Evolutionary conservation across 2,113 vertebrate genomes (phyloP), one percentile per base, ranked within the genome.

Genomic region (Pseudois nayaur): DNA sequence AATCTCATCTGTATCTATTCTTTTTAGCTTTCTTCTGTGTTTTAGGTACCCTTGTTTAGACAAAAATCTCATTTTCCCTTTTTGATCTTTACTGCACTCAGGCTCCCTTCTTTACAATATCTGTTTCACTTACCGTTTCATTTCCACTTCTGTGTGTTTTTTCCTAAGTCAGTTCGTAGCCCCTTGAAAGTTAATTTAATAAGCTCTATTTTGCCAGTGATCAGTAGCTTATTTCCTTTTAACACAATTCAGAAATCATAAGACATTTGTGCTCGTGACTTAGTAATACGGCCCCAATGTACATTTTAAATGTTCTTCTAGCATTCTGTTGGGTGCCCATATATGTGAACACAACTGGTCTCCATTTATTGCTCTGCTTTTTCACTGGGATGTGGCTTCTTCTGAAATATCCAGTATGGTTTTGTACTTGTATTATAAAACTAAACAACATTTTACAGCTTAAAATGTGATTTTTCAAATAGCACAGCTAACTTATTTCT

Each of bases 261-360:
- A 17, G 27, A n/a, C 27, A 36, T 23, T 23, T 82, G 14, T 27
- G 31, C 78, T 19, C 0, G 1, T 29, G 7, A 5, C 15, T 94
- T 6, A 87, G 0, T 40, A 79, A 55, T 40, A 57, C 10, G 9
- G 1, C 3, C 2, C 29, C 7, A 85, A 0, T 1, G 1, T 5
- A 45, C 12, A 19, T 87, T n/a, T 94, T 78, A 36, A 57, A 40
- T 59, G 2, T 25, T 36, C 12, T 79, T 84, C 40, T 1, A 2
- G 21, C 2, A 11, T 50, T 27, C 12, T 52, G 2, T 93, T n/a
- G 9, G 21, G 16, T 11, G 17, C 62, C 50, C 19, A 21, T 8
- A 3, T 6, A 21, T 25, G 7, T 52, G 87, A 88, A 59, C 15
- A 93, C 14, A 55, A 71, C 6, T 29, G 13, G 3, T 88, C 33